phyloP scores from a whole-genome alignment of 2,113 vertebrate genomes.

The Baryphthengus martii region DNA sequence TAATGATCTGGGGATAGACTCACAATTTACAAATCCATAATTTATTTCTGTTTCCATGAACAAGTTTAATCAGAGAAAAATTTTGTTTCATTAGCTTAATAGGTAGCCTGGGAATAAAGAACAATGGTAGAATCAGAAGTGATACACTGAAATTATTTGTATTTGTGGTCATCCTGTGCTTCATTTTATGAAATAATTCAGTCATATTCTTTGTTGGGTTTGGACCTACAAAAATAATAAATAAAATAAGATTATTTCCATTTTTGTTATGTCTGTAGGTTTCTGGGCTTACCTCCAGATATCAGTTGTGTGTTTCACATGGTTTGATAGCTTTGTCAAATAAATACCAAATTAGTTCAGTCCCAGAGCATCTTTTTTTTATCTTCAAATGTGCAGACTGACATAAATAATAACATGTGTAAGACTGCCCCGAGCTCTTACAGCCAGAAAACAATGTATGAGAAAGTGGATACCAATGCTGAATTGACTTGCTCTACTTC shows the following conservation, averaged over 20 bases:
- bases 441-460: background rate
- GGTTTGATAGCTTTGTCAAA: constrained; percentile 28
- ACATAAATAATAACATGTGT: background rate
- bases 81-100: background rate
- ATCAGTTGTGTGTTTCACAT: background rate
- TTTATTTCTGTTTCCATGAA: background rate
- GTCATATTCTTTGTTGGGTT: background rate
- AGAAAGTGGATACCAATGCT: background rate
- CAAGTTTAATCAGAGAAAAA: background rate
- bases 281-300: constrained; percentile 9
- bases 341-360: background rate
- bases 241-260: background rate
- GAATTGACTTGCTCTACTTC: background rate
- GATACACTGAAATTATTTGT: background rate
- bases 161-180: background rate
- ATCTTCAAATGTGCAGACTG: background rate
- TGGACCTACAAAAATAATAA: background rate
- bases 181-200: background rate
- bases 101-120: background rate
- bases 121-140: background rate
- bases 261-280: background rate
- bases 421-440: background rate
- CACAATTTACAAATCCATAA: rapidly evolving
- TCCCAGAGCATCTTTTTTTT: background rate
- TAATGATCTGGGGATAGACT: background rate